Evolutionary conservation across 2,888 invertebrate species (phyloP), one percentile per base, ranked within the genome.

Genomic region (Sinodicranocentrus sp.): DNA sequence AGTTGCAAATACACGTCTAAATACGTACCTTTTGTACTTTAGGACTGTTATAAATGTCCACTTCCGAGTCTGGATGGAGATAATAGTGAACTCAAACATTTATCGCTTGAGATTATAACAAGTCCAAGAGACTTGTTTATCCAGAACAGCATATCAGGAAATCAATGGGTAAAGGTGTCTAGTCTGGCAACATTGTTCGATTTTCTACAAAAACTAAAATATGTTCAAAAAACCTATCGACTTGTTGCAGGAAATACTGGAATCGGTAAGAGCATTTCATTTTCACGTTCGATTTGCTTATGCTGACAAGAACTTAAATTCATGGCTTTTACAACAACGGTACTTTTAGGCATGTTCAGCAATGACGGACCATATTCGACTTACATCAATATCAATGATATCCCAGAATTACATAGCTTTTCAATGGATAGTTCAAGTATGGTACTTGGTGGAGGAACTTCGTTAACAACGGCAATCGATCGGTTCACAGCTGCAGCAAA

Each of bases 181-280:
- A 65, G 23, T 8, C 21, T 88, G 57, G 25, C 57, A 5, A 71
- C 68, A 6, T 28, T 83, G 0, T 84, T 86, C 39, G 73, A 63
- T 13, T 52, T 73, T 1, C 23, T 88, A 3, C 72, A 70, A 2
- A 61, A 63, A 8, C 78, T 84, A 6, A 13, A 54, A n/a, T 67
- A 63, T 2, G 54, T 70, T 0, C 84, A 86, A 26, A 68, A 71
- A 43, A 82, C 68, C 39, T 94, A 94, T 88, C 91, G 93, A 88
- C 89, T 95, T 0, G 92, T 95, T 5, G 94, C 94, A 26, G 95
- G 95, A 28, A 95, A 95, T 89, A 95, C 95, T 1, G 95, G 94
- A 2, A 93, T 93, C 90, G 95, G 96, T 94, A 90, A 89, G 84
- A 63, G n/a, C n/a, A n/a, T n/a, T n/a, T n/a, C n/a, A n/a, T n/a